Evolutionary conservation across 2,888 invertebrate genomes (phyloP).

Genomic region (Unio pictorum): DNA sequence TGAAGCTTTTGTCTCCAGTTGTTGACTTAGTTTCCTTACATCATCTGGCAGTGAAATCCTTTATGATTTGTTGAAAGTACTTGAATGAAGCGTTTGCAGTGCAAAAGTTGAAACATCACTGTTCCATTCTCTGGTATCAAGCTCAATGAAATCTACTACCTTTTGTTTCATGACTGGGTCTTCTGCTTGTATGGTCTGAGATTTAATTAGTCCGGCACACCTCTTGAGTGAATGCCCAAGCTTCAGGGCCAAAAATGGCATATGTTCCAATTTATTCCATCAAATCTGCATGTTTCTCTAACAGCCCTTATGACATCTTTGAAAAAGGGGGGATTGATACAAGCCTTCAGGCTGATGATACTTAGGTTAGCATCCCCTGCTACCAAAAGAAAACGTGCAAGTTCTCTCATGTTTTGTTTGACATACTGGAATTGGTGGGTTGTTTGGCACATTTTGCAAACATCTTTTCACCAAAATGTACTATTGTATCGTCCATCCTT

Average conservation of each 20-base stretch:
- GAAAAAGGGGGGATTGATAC: slow-evolving; percentile 4
- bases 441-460: slow-evolving; percentile 3
- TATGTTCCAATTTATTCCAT: neutral
- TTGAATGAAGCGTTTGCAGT: slow-evolving; percentile 1
- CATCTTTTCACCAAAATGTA: slow-evolving; percentile 9
- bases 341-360: slow-evolving; percentile 4
- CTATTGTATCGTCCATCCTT: neutral
- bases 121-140: slow-evolving; percentile 11
- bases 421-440: slow-evolving; percentile 15
- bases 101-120: slow-evolving; percentile 7
- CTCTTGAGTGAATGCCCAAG: slow-evolving; percentile 11
- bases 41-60: slow-evolving; percentile 12
- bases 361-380: neutral
- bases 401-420: slow-evolving; percentile 13
- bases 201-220: slow-evolving; percentile 1
- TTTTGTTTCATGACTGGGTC: slow-evolving; percentile 1
- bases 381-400: slow-evolving; percentile 7
- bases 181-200: neutral
- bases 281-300: slow-evolving; percentile 4
- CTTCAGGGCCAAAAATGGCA: slow-evolving; percentile 10
- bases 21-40: slow-evolving; percentile 3
- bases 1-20: slow-evolving; percentile 3
- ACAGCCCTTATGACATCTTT: slow-evolving; percentile 2
- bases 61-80: slow-evolving; percentile 7
- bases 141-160: slow-evolving; percentile 4